Evolutionary conservation across 1,140 invertebrate genomes (phyloP).

Genomic region (Drosophila ogumai): DNA sequence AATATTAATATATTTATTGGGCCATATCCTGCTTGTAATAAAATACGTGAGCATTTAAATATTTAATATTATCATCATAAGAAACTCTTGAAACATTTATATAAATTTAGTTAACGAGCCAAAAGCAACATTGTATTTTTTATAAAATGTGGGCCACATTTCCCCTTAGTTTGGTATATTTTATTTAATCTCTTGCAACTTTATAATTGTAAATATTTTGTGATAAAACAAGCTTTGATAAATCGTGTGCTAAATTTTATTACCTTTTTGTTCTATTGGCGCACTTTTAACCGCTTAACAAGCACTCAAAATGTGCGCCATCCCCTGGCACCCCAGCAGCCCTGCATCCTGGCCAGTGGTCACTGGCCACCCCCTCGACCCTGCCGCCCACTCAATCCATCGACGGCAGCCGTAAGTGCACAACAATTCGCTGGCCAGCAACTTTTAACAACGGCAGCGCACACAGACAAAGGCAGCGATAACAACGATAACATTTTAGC

Average conservation of each 20-base stretch:
- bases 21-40: no score
- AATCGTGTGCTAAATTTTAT: constrained; percentile 5
- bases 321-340: not conserved
- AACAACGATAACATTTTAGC: constrained; percentile 83
- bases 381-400: constrained; percentile 21
- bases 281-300: constrained; percentile 33
- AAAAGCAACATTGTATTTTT: not conserved
- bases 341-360: not conserved
- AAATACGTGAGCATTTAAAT: not conserved
- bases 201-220: constrained; percentile 1
- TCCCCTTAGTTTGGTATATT: not conserved
- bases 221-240: constrained; percentile 3
- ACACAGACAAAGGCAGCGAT: constrained; percentile 68
- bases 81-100: not conserved
- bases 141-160: not conserved
- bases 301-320: constrained; percentile 29
- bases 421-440: constrained; percentile 49
- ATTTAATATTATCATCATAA: no score
- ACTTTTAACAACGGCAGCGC: constrained; percentile 30
- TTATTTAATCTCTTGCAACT: not conserved
- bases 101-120: not conserved
- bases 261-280: constrained; percentile 13
- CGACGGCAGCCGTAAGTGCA: constrained; percentile 50
- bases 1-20: no score
- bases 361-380: not conserved